Conservation (phyloP, 2,888 invertebrate species). For the Tetragonisca angustula region DNA sequence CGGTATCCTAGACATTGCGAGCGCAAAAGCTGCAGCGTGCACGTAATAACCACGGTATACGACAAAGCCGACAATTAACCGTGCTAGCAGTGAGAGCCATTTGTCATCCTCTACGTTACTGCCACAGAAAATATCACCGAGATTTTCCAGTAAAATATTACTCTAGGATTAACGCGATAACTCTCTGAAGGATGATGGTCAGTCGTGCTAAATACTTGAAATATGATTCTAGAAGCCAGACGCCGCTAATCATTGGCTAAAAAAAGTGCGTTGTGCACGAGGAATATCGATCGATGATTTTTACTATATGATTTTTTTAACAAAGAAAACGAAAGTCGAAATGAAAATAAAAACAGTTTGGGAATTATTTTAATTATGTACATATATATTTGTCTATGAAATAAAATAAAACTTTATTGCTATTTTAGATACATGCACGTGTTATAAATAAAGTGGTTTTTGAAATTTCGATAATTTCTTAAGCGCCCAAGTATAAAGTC, state of each 20-base stretch:
- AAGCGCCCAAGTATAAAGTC: no score
- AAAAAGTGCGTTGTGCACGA: background rate
- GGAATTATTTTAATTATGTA: background rate
- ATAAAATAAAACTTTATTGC: no score
- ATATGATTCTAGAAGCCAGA: conserved; percentile 19
- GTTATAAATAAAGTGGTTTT: no score
- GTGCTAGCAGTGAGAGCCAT: conserved; percentile 30
- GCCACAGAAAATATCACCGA: conserved; percentile 43
- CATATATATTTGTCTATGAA: no score
- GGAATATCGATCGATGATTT: background rate
- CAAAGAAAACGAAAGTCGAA: background rate
- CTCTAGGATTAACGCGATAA: conserved; percentile 49
- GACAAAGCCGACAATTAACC: conserved; percentile 55
- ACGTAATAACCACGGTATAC: conserved; percentile 44
- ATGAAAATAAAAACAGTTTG: background rate
- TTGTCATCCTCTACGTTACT: conserved; percentile 39
- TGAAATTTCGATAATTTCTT: no score
- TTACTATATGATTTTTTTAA: background rate
- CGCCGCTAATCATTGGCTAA: background rate
- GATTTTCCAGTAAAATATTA: conserved; percentile 49
- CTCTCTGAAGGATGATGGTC: conserved; percentile 38
- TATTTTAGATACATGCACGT: no score
- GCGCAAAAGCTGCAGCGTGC: conserved; percentile 9
- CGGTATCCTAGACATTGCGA: background rate
- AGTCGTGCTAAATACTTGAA: conserved; percentile 36